phyloP scores from a whole-genome alignment of 2,888 invertebrate genomes.

The Eristalinus sepulchralis region DNA sequence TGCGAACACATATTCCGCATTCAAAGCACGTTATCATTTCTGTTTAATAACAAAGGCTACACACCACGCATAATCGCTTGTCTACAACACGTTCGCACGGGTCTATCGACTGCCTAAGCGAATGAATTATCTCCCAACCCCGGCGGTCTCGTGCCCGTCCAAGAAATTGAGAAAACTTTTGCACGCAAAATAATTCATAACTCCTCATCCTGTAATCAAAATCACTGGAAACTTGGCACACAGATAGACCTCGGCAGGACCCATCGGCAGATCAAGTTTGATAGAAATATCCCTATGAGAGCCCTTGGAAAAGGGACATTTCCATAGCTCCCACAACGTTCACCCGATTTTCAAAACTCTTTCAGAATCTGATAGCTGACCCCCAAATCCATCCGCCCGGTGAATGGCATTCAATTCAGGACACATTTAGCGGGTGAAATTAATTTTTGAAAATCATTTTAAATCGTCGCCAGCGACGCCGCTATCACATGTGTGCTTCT shows the following conservation, averaged over 20 bases:
- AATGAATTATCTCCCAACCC: neutral
- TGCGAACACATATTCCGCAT: neutral
- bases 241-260: neutral
- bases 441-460: slow-evolving; percentile 77
- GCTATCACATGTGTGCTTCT: slow-evolving; percentile 48
- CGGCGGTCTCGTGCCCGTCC: neutral
- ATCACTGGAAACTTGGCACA: neutral
- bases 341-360: slow-evolving; percentile 33
- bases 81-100: neutral
- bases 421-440: slow-evolving; percentile 72
- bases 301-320: slow-evolving; percentile 23
- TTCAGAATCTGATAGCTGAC: slow-evolving; percentile 38
- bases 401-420: slow-evolving; percentile 21
- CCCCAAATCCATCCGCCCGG: neutral
- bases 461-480: slow-evolving; percentile 73
- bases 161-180: slow-evolving; percentile 15
- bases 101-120: neutral
- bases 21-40: slow-evolving; percentile 1
- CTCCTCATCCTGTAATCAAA: neutral
- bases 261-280: neutral
- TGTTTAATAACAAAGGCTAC: slow-evolving; percentile 33
- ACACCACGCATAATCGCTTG: neutral
- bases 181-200: slow-evolving; percentile 11
- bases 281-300: neutral
- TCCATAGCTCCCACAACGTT: neutral